Evolutionary conservation across 1,140 invertebrate species (phyloP).

Genomic region (Asobara japonica): DNA sequence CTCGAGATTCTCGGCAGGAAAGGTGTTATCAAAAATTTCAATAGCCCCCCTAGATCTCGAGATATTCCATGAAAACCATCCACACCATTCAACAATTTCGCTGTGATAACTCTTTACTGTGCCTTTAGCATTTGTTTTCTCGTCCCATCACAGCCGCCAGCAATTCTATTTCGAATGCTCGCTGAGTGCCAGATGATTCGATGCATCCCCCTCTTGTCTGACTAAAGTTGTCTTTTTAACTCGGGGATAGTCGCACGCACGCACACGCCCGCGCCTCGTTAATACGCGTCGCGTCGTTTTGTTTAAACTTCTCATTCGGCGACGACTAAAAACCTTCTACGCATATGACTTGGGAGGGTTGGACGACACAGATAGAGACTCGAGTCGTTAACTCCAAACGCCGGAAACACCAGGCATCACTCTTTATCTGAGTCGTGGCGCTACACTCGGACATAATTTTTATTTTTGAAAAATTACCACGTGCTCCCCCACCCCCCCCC

Average conservation of each 20-base stretch:
- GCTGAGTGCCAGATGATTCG: constrained; percentile 65
- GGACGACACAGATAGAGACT: constrained; percentile 49
- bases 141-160: constrained; percentile 26
- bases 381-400: constrained; percentile 62
- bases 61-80: too few species aligned
- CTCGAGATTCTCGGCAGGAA: too few species aligned
- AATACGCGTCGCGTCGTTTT: constrained; percentile 24
- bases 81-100: too few species aligned
- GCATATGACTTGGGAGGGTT: background rate
- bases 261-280: constrained; percentile 28
- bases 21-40: background rate
- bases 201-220: constrained; percentile 24
- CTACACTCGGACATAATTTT: constrained; percentile 33
- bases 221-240: background rate
- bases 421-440: constrained; percentile 57
- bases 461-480: too few species aligned
- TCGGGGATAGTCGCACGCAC: background rate
- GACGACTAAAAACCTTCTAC: background rate
- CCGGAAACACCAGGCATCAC: constrained; percentile 62
- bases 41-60: background rate
- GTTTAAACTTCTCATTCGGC: constrained; percentile 30
- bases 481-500: too few species aligned
- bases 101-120: too few species aligned
- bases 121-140: too few species aligned
- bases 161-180: constrained; percentile 62